Evolutionary conservation across 2,888 invertebrate genomes (phyloP).

Genomic region (Phrixothrix hirtus): DNA sequence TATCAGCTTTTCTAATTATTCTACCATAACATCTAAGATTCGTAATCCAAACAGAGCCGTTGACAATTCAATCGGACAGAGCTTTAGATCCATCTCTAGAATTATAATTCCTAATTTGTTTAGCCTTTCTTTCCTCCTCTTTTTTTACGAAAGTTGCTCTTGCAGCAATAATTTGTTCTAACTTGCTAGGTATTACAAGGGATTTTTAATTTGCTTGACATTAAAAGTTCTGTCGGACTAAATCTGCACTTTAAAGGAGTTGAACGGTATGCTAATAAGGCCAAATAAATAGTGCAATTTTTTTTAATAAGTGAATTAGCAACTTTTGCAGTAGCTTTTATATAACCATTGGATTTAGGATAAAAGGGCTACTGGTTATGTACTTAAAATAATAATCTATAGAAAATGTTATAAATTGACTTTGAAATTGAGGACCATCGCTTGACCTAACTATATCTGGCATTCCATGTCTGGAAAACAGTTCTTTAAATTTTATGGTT

Average conservation of each 20-base stretch:
- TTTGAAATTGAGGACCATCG: too few relatives aligned
- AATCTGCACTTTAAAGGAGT: too few relatives aligned
- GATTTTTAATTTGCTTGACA: background rate
- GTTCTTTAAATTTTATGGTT: background rate
- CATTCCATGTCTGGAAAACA: background rate
- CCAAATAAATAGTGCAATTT: background rate
- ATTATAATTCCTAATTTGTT: too few relatives aligned
- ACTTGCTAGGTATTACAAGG: background rate
- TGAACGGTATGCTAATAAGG: background rate
- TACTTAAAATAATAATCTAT: background rate
- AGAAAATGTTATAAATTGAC: too few relatives aligned
- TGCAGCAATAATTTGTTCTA: background rate
- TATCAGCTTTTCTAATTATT: too few relatives aligned
- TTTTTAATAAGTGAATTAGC: too few relatives aligned
- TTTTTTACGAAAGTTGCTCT: background rate
- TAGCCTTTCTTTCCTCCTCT: too few relatives aligned
- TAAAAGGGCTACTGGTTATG: background rate
- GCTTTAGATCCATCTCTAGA: too few relatives aligned
- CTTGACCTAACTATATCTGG: background rate
- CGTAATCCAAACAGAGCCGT: too few relatives aligned
- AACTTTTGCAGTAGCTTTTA: background rate
- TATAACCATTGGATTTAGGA: background rate
- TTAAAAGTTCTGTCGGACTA: too few relatives aligned
- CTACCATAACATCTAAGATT: too few relatives aligned
- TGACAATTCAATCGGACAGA: background rate